Evolutionary conservation across 2,888 invertebrate genomes (phyloP).

Genomic region (Entomobrya proxima): DNA sequence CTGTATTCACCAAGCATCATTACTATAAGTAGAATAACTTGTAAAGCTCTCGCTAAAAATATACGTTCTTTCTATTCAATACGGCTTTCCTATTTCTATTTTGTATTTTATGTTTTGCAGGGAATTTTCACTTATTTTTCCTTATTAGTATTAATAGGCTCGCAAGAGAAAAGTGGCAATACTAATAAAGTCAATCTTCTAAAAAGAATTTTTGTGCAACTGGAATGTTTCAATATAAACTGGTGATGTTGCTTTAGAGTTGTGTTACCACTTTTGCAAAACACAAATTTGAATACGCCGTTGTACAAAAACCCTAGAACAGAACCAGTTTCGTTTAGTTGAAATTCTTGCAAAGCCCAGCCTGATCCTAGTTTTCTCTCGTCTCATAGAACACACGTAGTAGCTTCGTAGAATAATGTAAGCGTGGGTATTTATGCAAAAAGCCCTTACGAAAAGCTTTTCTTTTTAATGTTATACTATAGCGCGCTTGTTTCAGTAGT

Average conservation of each 20-base stretch:
- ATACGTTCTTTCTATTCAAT: background rate
- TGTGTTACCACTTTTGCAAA: background rate
- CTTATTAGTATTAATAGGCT: background rate
- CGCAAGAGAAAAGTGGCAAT: background rate
- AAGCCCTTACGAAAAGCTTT: background rate
- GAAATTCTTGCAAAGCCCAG: conserved; percentile 22
- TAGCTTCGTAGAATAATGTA: background rate
- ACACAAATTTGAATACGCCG: conserved; percentile 33
- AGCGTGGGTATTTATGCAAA: background rate
- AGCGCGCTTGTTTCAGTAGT: background rate
- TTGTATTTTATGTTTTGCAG: conserved; percentile 10
- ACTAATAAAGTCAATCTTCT: conserved; percentile 23
- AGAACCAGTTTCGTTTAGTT: conserved; percentile 6
- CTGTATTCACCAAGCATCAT: background rate
- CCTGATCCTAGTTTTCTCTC: conserved; percentile 11
- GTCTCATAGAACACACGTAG: background rate
- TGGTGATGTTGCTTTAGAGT: background rate
- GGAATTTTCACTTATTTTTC: background rate
- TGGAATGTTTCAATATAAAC: background rate
- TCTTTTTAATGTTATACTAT: background rate
- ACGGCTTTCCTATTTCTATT: background rate
- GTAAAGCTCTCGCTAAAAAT: background rate
- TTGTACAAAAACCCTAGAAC: no score
- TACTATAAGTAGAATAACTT: background rate
- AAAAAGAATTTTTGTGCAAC: background rate